Base-by-base conservation (phyloP, 2,888 invertebrate species). In the Caenorhabditis wallacei region DNA sequence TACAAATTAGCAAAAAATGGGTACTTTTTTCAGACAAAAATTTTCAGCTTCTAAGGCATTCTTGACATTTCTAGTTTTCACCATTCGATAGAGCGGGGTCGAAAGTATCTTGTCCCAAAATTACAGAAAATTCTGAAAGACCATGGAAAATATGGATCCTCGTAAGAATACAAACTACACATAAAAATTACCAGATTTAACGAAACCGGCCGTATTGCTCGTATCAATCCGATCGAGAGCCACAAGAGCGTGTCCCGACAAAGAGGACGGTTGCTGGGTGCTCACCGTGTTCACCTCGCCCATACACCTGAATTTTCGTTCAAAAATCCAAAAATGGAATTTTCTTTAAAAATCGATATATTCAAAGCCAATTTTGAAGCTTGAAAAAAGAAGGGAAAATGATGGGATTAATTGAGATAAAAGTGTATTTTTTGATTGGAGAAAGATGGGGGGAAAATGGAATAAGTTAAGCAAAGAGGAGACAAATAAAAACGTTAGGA, bases 111-210 rank as follows among this genome's bases (percentile, higher is more conserved):
- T n/a, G n/a, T n/a, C n/a, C n/a, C n/a, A n/a, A n/a, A n/a, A n/a
- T n/a, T n/a, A n/a, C n/a, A n/a, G n/a, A n/a, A n/a, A n/a, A n/a
- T n/a, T n/a, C n/a, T n/a, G n/a, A n/a, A n/a, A n/a, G n/a, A n/a
- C n/a, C n/a, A n/a, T n/a, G n/a, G n/a, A n/a, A n/a, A n/a, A n/a
- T n/a, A n/a, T n/a, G n/a, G n/a, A n/a, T n/a, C n/a, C n/a, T n/a
- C n/a, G n/a, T n/a, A n/a, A n/a, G n/a, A n/a, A n/a, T n/a, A n/a
- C n/a, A n/a, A n/a, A n/a, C n/a, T n/a, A n/a, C n/a, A n/a, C n/a
- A n/a, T n/a, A n/a, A n/a, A n/a, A n/a, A n/a, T n/a, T 11, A 84
- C 84, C 76, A 24, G 80, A 61, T 75, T 84, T 84, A 5, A 84
- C 66, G 30, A 71, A 78, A 46, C 74, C 80, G 18, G 84, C 70